Percentiles rank a stretch among this genome's conserved stretches.
These are phyloP conservation scores for Malurus alboscapulatus DNA, from an alignment of 2,113 vertebrate genomes.

Conservation along the genomic window DNA sequence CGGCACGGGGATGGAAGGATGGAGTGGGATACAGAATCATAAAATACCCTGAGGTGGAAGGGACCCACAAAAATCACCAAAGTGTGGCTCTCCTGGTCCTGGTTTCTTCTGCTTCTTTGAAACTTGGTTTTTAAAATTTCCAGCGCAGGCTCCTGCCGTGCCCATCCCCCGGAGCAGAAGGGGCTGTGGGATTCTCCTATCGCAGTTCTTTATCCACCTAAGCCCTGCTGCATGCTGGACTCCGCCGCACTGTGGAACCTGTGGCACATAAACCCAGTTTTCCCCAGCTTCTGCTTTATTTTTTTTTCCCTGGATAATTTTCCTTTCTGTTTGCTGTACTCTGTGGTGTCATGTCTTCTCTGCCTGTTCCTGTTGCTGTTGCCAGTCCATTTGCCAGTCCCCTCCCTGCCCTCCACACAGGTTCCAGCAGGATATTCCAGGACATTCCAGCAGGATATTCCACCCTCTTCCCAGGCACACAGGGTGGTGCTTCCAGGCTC, in stretches of 20 bases:
- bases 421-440: background rate
- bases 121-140: background rate
- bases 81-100: background rate
- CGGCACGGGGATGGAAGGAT: accelerated
- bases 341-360: too few species aligned
- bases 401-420: background rate
- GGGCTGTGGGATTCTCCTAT: too few species aligned
- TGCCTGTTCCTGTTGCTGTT: too few species aligned
- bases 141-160: background rate
- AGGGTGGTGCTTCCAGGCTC: background rate
- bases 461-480: background rate
- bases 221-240: too few species aligned
- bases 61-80: background rate
- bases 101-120: background rate
- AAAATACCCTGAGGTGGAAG: background rate
- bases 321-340: too few species aligned
- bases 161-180: too few species aligned
- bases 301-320: too few species aligned
- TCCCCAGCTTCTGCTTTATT: too few species aligned
- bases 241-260: too few species aligned
- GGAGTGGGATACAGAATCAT: background rate
- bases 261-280: too few species aligned
- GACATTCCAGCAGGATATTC: background rate
- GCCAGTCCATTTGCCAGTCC: too few species aligned
- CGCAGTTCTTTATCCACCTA: too few species aligned